Evolutionary conservation across 1,140 invertebrate species (phyloP).

Genomic region (Charaxes varanes): DNA sequence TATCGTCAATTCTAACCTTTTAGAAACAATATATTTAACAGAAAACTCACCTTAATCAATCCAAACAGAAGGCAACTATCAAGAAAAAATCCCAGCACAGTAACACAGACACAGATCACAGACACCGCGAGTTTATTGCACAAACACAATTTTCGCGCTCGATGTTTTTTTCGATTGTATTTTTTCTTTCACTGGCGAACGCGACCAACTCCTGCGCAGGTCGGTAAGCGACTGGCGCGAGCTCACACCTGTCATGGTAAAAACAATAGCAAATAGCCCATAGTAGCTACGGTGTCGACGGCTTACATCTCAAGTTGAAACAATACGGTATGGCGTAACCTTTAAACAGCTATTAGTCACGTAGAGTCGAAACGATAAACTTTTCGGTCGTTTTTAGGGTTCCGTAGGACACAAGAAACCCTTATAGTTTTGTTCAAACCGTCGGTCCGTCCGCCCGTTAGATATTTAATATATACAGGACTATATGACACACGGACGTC

Average conservation of each 20-base stretch:
- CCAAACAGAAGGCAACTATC: constrained; percentile 14
- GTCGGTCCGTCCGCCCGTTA: too few species aligned
- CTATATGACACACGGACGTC: too few species aligned
- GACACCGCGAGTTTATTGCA: constrained; percentile 18
- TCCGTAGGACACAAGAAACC: too few species aligned
- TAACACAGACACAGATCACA: constrained; percentile 17
- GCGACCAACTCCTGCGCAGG: constrained; percentile 40
- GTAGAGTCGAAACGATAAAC: too few species aligned
- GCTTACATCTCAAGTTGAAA: constrained; percentile 18
- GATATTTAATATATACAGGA: too few species aligned
- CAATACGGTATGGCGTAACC: constrained; percentile 11
- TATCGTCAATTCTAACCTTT: constrained; percentile 1
- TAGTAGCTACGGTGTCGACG: constrained; percentile 30
- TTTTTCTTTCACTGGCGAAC: constrained; percentile 7
- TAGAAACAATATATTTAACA: neutral
- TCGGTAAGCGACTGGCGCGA: constrained; percentile 34
- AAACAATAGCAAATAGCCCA: constrained; percentile 50
- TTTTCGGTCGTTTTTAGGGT: too few species aligned
- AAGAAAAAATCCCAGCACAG: constrained; percentile 13
- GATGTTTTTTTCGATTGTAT: too few species aligned
- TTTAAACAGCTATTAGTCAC: too few species aligned
- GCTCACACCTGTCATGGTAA: constrained; percentile 45
- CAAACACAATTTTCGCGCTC: constrained; percentile 23
- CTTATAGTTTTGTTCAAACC: too few species aligned
- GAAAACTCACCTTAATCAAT: constrained; percentile 41